These are phyloP conservation scores for Leistus spinibarbis DNA, from an alignment of 2,888 invertebrate species.

Conservation along the genomic window DNA sequence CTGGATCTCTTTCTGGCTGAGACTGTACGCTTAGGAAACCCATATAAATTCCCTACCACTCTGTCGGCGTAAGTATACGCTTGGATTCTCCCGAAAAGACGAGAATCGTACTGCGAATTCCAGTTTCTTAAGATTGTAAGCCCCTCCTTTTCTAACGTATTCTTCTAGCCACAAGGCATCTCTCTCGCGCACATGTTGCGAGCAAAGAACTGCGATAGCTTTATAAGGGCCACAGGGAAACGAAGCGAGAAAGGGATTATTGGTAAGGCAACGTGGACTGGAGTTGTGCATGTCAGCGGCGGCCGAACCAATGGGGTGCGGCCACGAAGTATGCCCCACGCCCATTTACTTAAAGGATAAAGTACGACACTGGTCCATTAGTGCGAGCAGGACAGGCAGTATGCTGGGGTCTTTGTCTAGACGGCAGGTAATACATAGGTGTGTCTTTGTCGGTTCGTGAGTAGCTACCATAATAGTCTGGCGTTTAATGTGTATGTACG, in stretches of 20 bases:
- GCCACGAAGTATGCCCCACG: constrained; percentile 50
- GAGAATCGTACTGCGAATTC: constrained; percentile 57
- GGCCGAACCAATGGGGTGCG: constrained; percentile 19
- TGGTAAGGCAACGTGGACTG: constrained; percentile 54
- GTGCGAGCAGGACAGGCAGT: constrained; percentile 51
- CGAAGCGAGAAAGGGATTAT: constrained; percentile 45
- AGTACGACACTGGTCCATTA: constrained; percentile 54
- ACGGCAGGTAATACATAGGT: constrained; percentile 47
- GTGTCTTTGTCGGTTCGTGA: constrained; percentile 52
- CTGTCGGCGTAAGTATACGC: constrained; percentile 54
- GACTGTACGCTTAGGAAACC: constrained; percentile 56
- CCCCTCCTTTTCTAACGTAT: constrained; percentile 47
- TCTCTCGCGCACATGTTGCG: constrained; percentile 16
- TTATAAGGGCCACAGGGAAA: constrained; percentile 11
- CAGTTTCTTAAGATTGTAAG: constrained; percentile 56
- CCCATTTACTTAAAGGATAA: constrained; percentile 58
- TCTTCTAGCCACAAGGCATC: constrained; percentile 11
- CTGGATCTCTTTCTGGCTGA: constrained; percentile 48
- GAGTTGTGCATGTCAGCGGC: constrained; percentile 47
- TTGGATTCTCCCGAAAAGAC: constrained; percentile 57
- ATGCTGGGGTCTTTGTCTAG: constrained; percentile 46
- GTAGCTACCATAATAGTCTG: constrained; percentile 57
- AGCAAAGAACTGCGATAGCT: constrained; percentile 13
- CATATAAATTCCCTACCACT: constrained; percentile 51
- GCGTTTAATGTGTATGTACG: constrained; percentile 54